These are phyloP conservation scores for Drosophila funebris DNA, from an alignment of 1,140 invertebrate genomes.

Conservation along the genomic window DNA sequence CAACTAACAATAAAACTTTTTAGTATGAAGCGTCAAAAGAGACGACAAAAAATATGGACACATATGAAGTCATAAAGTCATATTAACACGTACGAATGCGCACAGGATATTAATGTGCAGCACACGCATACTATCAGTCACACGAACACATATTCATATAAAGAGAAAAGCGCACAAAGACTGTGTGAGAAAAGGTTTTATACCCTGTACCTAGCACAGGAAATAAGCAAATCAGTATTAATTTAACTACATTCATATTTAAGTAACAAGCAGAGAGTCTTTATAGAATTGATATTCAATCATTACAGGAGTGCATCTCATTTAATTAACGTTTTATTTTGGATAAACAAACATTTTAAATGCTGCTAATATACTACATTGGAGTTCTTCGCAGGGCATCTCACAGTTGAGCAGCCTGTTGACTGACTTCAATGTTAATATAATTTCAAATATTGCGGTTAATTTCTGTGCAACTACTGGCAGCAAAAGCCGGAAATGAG, in stretches of 20 bases:
- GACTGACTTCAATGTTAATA: conserved; percentile 67
- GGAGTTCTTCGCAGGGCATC: no score
- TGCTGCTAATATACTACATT: no score
- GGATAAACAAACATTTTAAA: no score
- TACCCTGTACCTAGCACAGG: background rate
- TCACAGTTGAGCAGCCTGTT: no score
- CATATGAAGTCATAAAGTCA: conserved; percentile 83
- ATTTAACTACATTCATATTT: no score
- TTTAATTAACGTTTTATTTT: no score
- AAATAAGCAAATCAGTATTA: no score
- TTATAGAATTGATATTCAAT: no score
- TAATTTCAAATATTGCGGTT: conserved; percentile 80
- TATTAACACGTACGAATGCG: conserved; percentile 82
- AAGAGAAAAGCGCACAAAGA: conserved; percentile 7
- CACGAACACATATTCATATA: background rate
- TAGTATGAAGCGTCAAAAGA: conserved; percentile 69
- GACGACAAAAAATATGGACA: conserved; percentile 78
- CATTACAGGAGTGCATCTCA: no score
- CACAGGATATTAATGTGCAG: conserved; percentile 81
- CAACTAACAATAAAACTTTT: conserved; percentile 82
- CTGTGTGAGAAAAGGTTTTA: background rate
- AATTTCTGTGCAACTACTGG: conserved; percentile 56
- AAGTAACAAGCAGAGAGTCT: no score
- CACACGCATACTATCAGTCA: conserved; percentile 34
- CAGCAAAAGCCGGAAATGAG: conserved; percentile 60